A percentile compares a stretch with the other conserved stretches of the same genome.
Conservation (phyloP, 2,888 invertebrate species). For the Caenorhabditis virilis region DNA sequence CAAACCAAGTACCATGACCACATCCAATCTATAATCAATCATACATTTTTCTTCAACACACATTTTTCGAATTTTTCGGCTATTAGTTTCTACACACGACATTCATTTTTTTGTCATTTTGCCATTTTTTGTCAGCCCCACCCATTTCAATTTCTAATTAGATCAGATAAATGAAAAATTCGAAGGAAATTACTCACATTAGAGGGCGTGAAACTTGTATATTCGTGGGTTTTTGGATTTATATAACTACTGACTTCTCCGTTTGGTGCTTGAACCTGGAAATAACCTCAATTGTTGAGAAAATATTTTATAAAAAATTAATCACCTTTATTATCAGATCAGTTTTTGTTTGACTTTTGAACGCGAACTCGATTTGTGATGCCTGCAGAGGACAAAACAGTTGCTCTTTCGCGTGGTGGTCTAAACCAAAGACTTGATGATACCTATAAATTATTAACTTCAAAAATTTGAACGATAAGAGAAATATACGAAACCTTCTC, state of each 20-base stretch:
- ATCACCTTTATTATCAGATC: conserved; percentile 37
- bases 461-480: not conserved
- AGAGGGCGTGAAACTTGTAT: conserved; percentile 30
- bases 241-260: conserved; percentile 42
- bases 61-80: no score
- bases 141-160: no score
- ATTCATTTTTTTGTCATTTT: no score
- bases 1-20: conserved; percentile 43
- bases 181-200: conserved; percentile 20
- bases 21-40: conserved; percentile 38
- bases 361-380: conserved; percentile 40
- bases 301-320: not conserved
- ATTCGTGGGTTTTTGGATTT: conserved; percentile 24
- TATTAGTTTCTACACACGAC: no score
- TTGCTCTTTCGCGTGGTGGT: conserved; percentile 42
- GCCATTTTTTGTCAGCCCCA: no score
- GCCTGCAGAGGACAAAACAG: conserved; percentile 50
- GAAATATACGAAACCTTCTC: conserved; percentile 13
- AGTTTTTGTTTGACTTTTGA: conserved; percentile 19
- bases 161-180: not conserved
- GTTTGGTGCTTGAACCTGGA: conserved; percentile 40
- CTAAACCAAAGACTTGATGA: conserved; percentile 36
- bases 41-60: no score
- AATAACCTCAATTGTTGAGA: not conserved
- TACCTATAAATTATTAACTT: conserved; percentile 14